Evolutionary conservation across 23 tunicate species (phyloP).

Genomic region (Styela plicata): DNA sequence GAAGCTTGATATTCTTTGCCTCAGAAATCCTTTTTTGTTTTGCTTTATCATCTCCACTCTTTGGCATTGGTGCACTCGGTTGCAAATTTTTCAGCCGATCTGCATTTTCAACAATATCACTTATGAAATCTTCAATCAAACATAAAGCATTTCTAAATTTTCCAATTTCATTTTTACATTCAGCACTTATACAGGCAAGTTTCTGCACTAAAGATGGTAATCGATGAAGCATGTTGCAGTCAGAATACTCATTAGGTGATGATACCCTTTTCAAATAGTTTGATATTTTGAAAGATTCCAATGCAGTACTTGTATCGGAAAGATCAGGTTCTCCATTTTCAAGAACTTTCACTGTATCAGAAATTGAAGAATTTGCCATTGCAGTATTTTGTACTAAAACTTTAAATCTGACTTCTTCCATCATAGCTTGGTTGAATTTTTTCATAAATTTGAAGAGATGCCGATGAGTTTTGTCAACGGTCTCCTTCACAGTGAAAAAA

Average conservation of each 20-base stretch:
- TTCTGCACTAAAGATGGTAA: not conserved
- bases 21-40: conserved; percentile 56
- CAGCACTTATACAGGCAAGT: conserved; percentile 26
- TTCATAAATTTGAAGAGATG: conserved; percentile 72
- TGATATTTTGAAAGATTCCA: too few relatives aligned
- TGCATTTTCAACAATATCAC: conserved; percentile 55
- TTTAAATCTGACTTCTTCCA: conserved; percentile 32
- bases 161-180: conserved; percentile 27
- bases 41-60: conserved; percentile 41
- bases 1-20: conserved; percentile 67
- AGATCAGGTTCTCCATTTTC: not conserved
- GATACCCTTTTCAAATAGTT: not conserved
- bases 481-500: conserved; percentile 60
- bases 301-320: not conserved
- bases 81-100: conserved; percentile 34
- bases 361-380: not conserved
- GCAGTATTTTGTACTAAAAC: conserved; percentile 26
- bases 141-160: not conserved
- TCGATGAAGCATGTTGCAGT: not conserved
- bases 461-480: conserved; percentile 46
- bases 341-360: not conserved
- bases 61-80: conserved; percentile 30
- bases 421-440: conserved; percentile 41
- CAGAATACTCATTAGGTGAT: not conserved
- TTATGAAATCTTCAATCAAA: conserved; percentile 5